These are phyloP conservation scores for Astropecten irregularis DNA, from an alignment of 53 echinoderm and acorn worm genomes.

Conservation along the genomic window DNA sequence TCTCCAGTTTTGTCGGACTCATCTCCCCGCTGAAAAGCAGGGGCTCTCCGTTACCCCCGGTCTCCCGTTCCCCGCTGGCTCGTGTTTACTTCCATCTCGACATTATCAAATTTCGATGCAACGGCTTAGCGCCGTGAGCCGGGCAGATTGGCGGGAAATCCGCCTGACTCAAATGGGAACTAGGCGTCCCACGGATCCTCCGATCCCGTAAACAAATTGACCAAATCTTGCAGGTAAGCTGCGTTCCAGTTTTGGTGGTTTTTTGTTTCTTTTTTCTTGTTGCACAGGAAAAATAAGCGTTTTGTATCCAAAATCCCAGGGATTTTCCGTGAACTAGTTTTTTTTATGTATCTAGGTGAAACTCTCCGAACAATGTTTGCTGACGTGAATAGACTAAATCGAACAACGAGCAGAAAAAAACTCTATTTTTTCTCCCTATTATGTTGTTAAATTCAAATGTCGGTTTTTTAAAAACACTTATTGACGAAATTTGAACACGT, in stretches of 20 bases:
- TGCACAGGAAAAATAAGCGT: slow-evolving; percentile 1
- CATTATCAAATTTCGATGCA: slow-evolving; percentile 61
- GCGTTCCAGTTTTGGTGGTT: slow-evolving; percentile 50
- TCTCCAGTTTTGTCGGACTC: slow-evolving; percentile 21
- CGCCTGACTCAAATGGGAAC: slow-evolving; percentile 12
- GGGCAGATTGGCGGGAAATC: neutral
- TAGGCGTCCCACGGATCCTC: neutral
- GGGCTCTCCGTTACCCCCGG: slow-evolving; percentile 1
- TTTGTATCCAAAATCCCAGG: slow-evolving; percentile 12
- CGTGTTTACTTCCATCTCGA: slow-evolving; percentile 26
- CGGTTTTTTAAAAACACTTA: too few relatives aligned
- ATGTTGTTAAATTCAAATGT: too few relatives aligned
- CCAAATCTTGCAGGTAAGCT: slow-evolving; percentile 31
- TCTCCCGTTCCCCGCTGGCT: neutral
- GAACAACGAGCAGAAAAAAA: too few relatives aligned
- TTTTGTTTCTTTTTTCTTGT: too few relatives aligned
- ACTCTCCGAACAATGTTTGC: too few relatives aligned
- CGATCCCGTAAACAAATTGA: slow-evolving; percentile 56
- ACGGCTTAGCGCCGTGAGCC: slow-evolving; percentile 15
- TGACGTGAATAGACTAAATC: too few relatives aligned
- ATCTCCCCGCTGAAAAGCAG: neutral
- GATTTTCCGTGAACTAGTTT: slow-evolving; percentile 51
- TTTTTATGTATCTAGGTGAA: slow-evolving; percentile 33
- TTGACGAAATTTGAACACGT: too few relatives aligned
- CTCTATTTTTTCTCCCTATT: too few relatives aligned